Conservation (phyloP, 2,113 vertebrate genomes). For the Struthio camelus region DNA sequence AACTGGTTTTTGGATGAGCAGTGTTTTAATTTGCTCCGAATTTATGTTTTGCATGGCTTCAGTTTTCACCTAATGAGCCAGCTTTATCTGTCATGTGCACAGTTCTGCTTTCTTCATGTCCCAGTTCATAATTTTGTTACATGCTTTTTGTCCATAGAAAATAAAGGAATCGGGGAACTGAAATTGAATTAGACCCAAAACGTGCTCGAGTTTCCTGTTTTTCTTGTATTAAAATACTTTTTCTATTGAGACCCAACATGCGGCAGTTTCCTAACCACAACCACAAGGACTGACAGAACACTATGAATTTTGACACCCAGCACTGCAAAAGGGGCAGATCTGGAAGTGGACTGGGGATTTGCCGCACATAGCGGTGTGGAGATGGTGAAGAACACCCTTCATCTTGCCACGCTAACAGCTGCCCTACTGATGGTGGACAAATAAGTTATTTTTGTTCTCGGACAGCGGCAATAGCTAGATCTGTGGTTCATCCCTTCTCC, state of each 20-base stretch:
- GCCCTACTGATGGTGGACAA: not conserved
- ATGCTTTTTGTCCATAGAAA: slow-evolving; percentile 69
- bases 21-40: slow-evolving; percentile 45
- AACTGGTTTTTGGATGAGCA: slow-evolving; percentile 54
- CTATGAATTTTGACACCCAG: not conserved
- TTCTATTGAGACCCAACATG: slow-evolving; percentile 64
- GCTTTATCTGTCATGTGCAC: slow-evolving; percentile 56
- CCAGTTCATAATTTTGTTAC: slow-evolving; percentile 62
- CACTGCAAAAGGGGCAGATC: not conserved
- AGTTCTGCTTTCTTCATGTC: slow-evolving; percentile 65
- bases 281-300: slow-evolving; percentile 47
- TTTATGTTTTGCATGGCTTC: slow-evolving; percentile 56
- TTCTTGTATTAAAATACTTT: slow-evolving; percentile 70
- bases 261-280: slow-evolving; percentile 60
- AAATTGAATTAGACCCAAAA: slow-evolving; percentile 68
- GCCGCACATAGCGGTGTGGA: accelerated
- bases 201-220: slow-evolving; percentile 72
- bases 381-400: not conserved
- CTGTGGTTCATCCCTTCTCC: slow-evolving; percentile 25
- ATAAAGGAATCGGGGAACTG: slow-evolving; percentile 66
- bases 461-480: not conserved
- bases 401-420: not conserved
- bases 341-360: not conserved
- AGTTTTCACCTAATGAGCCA: slow-evolving; percentile 51
- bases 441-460: not conserved